Evolutionary conservation across 2,888 invertebrate species (phyloP), one percentile per base, ranked within the genome.

Genomic region (Apeira syringaria): DNA sequence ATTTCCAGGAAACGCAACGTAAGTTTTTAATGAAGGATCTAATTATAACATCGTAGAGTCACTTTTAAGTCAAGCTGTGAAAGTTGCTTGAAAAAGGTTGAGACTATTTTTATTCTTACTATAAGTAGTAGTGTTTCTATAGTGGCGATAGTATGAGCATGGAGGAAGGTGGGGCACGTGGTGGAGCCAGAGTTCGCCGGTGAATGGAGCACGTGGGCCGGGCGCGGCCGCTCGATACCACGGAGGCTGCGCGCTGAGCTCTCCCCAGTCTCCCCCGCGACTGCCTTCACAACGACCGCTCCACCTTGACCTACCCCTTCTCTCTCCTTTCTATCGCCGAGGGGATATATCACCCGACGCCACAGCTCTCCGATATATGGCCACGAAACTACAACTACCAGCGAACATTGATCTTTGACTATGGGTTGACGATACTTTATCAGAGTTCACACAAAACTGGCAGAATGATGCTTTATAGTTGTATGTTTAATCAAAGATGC

Each of bases 181-280:
- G 63, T 41, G 32, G 56, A 43, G 50, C 55, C 46, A 40, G 47
- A 49, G 53, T 58, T 63, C 56, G 56, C 67, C 70, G 67, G 68
- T 79, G 81, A 82, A 80, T 82, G 80, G 49, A 74, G 58, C 79
- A 78, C 78, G 76, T 79, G 75, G 74, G 42, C 55, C 72, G 79
- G 81, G 78, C 71, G 80, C 74, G 80, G 78, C 64, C 80, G 81
- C 68, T 82, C 81, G 73, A 82, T 82, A 82, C 53, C 50, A 64
- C 72, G 77, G 81, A 81, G 81, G 80, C 81, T 81, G 81, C 81
- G 81, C 81, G 65, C 60, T 71, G 73, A 68, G 75, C 65, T 60
- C 61, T 43, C 50, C 62, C 71, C 76, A 74, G 72, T 60, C 61
- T 43, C 50, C 62, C 71, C 76, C 74, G 72, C 70, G 64, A 57